phyloP scores from a whole-genome alignment of 2,797 vertebrate species.

The Heteromormyrus szaboi region DNA sequence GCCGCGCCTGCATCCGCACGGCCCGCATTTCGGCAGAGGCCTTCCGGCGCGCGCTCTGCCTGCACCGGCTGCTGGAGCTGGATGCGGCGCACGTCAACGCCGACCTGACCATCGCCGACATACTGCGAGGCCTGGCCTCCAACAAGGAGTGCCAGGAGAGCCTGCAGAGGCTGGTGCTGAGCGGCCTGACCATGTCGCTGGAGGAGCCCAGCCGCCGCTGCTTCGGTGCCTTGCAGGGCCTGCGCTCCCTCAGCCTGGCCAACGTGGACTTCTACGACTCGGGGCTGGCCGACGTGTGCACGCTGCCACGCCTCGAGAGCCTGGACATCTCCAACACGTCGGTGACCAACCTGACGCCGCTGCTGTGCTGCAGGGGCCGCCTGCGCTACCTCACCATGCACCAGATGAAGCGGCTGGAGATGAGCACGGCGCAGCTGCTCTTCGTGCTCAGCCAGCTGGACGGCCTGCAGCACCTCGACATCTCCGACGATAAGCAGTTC shows the following conservation, averaged over 20 bases:
- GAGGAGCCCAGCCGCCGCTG: conserved; percentile 83
- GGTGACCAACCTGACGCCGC: conserved; percentile 84
- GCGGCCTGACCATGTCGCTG: conserved; percentile 87
- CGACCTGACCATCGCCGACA: conserved; percentile 93
- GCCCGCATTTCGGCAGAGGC: conserved; percentile 94
- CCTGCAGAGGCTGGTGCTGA: conserved; percentile 86
- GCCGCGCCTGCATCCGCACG: conserved; percentile 85
- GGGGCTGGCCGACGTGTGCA: conserved; percentile 83
- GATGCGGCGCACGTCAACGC: conserved; percentile 91
- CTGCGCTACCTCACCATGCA: conserved; percentile 95
- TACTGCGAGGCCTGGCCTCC: conserved; percentile 83
- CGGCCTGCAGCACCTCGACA: conserved; percentile 81
- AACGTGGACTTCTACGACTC: conserved; percentile 95
- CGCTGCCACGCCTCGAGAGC: conserved; percentile 85
- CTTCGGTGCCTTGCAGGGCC: conserved; percentile 78
- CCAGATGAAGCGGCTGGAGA: conserved; percentile 97
- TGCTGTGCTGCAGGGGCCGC: conserved; percentile 80
- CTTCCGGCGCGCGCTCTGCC: conserved; percentile 86
- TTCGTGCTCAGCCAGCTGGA: conserved; percentile 63
- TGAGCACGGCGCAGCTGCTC: conserved; percentile 90
- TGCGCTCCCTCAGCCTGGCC: conserved; percentile 84
- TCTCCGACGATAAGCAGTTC: conserved; percentile 98
- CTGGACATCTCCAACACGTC: conserved; percentile 98
- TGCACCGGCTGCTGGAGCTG: conserved; percentile 87
- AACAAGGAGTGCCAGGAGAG: conserved; percentile 92